phyloP scores from a whole-genome alignment of 2,888 invertebrate genomes.

The Asteroscopus sphinx region DNA sequence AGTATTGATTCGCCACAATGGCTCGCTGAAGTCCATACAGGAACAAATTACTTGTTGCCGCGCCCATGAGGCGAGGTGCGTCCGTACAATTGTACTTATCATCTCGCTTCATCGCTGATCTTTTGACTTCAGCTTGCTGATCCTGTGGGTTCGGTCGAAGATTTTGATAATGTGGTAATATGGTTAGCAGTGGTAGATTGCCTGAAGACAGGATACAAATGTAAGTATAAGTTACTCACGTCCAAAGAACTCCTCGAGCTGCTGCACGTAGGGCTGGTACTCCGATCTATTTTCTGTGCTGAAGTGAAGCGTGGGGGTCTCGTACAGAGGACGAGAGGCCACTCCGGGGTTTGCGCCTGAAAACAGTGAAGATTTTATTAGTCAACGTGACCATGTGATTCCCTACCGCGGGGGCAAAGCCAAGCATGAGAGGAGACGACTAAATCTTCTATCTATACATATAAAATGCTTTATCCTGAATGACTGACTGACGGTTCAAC shows the following conservation, averaged over 20 bases:
- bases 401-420: not conserved
- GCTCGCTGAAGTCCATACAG: constrained; percentile 19
- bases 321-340: constrained; percentile 90
- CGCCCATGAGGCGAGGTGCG: constrained; percentile 18
- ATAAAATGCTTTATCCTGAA: no score
- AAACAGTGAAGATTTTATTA: constrained; percentile 34
- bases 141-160: no score
- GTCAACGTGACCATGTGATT: not conserved
- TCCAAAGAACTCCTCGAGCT: constrained; percentile 79
- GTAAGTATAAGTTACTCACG: constrained; percentile 63
- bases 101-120: no score
- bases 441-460: no score
- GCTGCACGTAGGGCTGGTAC: constrained; percentile 83
- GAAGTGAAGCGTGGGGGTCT: constrained; percentile 89
- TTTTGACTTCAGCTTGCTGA: no score
- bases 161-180: no score
- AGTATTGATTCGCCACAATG: constrained; percentile 43
- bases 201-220: no score
- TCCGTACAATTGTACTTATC: constrained; percentile 5
- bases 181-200: no score
- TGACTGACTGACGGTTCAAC: no score
- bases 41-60: constrained; percentile 23
- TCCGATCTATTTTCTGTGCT: constrained; percentile 84
- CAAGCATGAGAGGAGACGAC: no score
- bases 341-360: constrained; percentile 90